Evolutionary conservation across 1,140 invertebrate genomes (phyloP).

Genomic region (Aphis gossypii): DNA sequence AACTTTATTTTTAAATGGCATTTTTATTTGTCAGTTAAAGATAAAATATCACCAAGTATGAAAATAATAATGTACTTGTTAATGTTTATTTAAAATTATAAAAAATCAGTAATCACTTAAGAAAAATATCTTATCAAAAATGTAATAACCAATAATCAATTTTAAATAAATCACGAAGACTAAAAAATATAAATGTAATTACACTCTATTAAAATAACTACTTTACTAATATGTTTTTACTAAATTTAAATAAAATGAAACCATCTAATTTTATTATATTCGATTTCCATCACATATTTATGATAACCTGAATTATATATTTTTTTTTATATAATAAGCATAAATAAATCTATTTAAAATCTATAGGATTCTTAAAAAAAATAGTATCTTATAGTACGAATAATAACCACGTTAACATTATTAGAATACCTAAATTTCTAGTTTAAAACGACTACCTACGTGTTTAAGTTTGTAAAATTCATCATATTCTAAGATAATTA

Average conservation of each 20-base stretch:
- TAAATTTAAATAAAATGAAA: not conserved
- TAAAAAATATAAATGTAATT: not conserved
- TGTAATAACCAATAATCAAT: not conserved
- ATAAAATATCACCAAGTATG: not conserved
- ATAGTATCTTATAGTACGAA: not conserved
- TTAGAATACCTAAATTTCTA: not conserved
- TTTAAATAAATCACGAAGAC: not conserved
- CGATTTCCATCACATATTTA: not conserved
- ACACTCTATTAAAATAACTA: not conserved
- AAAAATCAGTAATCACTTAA: not conserved
- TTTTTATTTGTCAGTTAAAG: not conserved
- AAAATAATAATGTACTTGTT: conserved; percentile 1
- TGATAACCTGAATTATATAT: not conserved
- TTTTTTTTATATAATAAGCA: not conserved
- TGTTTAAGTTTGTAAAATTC: not conserved
- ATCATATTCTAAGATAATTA: not conserved
- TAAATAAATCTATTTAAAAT: not conserved
- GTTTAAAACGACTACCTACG: not conserved
- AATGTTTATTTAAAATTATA: not conserved
- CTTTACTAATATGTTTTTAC: not conserved
- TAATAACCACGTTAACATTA: not conserved
- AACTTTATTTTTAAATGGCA: not conserved
- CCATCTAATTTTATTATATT: not conserved
- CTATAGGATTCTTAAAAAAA: not conserved
- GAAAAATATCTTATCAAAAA: not conserved